Base-by-base conservation (phyloP, 2,888 invertebrate species). In the Scelioninae gen. 1 region DNA sequence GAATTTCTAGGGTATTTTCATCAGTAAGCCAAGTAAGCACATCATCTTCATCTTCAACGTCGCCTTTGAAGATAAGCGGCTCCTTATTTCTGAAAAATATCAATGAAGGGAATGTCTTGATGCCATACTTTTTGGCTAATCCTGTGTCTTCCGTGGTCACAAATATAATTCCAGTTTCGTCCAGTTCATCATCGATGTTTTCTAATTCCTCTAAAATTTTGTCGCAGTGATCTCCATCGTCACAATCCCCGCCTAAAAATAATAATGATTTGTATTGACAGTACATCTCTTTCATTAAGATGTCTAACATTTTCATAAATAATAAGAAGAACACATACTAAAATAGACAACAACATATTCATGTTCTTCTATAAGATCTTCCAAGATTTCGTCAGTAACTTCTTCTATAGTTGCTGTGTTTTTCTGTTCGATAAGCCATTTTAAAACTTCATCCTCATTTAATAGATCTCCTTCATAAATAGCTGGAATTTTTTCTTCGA, bases 311-410 rank as follows among this genome's bases (percentile, higher is more conserved):
- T 47, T 11, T 23, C n/a, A n/a, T n/a, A n/a, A n/a, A n/a, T n/a
- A n/a, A n/a, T n/a, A n/a, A n/a, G 34, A 8, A 34, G 38, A 63
- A 45, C 31, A 94, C 95, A 94, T 93, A 96, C 97, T 97, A 93
- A 98, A 98, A 92, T 97, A 97, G 5, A 97, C 97, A n/a, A 97
- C 97, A 49, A 98, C 97, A 91, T 98, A 98, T 94, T 97, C 97
- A 89, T 97, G 97, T 89, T 97, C 97, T 85, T 96, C 96, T 87
- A 98, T 97, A 31, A 98, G 94, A 88, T 96, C 96, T 81, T 94
- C 94, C 31, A 98, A 93, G 88, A 98, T 97, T 93, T 98, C 97
- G 91, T 98, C 98, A 4, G 97, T 97, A 47, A 98, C 97, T 93
- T 98, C 98, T 93, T 98, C 98, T 88, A 98, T 98, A 5, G 98